These are phyloP conservation scores for Zosterops hypoxanthus DNA, from an alignment of 2,113 vertebrate genomes.

Conservation along the genomic window DNA sequence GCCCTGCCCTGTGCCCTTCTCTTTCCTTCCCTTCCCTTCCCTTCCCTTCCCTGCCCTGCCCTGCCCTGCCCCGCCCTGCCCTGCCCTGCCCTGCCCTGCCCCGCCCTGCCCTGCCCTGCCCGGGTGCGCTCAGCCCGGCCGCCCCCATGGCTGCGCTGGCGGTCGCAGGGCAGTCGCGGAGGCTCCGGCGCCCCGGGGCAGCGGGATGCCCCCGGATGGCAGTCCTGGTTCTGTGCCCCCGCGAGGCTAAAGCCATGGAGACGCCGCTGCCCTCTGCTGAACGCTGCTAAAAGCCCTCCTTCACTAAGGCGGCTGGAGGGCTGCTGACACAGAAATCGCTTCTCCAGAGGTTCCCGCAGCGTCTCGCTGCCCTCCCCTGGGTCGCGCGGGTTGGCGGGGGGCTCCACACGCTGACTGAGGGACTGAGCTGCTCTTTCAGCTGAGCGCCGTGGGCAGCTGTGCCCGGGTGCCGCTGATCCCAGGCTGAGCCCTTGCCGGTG, in stretches of 20 bases:
- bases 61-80: too few species aligned
- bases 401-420: rapidly evolving
- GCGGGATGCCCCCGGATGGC: neutral
- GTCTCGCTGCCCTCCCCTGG: too few species aligned
- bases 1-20: neutral
- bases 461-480: neutral
- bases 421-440: neutral
- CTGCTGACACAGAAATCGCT: neutral
- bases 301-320: neutral
- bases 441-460: neutral
- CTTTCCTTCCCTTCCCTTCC: too few species aligned
- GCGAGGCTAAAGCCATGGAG: neutral
- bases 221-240: neutral
- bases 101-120: too few species aligned
- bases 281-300: neutral
- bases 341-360: neutral
- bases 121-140: too few species aligned
- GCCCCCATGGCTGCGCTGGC: neutral
- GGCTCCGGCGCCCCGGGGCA: neutral
- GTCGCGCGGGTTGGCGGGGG: neutral
- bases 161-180: too few species aligned
- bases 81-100: too few species aligned
- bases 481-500: neutral
- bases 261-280: neutral
- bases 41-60: neutral